A percentile compares a stretch with the other conserved stretches of the same genome.
These are phyloP conservation scores for Gambusia affinis DNA, from an alignment of 2,113 vertebrate species.

Conservation along the genomic window DNA sequence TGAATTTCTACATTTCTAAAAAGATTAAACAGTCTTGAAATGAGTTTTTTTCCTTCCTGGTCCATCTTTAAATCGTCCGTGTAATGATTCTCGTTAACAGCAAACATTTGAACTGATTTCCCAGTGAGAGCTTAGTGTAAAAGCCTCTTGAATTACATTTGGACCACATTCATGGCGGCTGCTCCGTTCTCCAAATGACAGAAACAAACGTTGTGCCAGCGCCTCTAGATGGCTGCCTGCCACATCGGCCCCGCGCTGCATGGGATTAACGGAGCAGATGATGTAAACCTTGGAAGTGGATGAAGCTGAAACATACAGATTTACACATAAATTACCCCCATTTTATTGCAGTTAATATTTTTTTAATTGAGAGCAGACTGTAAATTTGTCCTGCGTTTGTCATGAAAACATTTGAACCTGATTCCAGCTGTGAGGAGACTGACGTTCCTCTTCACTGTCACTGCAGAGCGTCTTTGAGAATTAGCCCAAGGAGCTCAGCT, in stretches of 20 bases:
- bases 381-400: neutral
- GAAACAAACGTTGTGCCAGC: neutral
- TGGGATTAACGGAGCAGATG: slow-evolving; percentile 37
- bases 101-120: neutral
- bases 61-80: neutral
- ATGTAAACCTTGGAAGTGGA: slow-evolving; percentile 10
- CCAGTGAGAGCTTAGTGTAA: neutral
- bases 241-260: slow-evolving; percentile 16
- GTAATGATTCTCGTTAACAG: neutral
- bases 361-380: neutral
- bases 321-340: neutral
- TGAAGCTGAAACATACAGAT: slow-evolving; percentile 10
- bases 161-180: neutral
- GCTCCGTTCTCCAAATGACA: slow-evolving; percentile 8
- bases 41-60: neutral
- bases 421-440: neutral
- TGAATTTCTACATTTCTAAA: neutral
- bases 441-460: neutral
- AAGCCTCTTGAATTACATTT: neutral
- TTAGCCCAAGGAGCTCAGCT: slow-evolving; percentile 14
- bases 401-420: neutral
- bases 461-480: slow-evolving; percentile 2
- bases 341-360: neutral
- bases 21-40: neutral
- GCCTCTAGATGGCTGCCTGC: slow-evolving; percentile 13